A percentile compares a stretch with the other conserved stretches of the same genome.
Evolutionary conservation across 2,113 vertebrate species (phyloP).

Genomic region (Diadophis punctatus): DNA sequence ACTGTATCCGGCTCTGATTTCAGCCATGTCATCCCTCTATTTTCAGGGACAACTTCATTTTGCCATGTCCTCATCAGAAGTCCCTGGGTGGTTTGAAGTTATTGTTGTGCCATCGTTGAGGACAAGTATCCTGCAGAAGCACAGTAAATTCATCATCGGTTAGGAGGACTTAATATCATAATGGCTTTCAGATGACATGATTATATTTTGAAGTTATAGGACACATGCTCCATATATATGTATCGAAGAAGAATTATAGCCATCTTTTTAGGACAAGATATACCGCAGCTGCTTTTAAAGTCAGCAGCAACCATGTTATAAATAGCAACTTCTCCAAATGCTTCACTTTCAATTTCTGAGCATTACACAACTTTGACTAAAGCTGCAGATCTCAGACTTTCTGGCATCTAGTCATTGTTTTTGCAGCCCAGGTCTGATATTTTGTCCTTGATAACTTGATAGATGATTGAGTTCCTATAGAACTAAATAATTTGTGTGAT

Average conservation of each 20-base stretch:
- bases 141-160: neutral
- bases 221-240: neutral
- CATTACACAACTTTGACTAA: neutral
- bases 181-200: neutral
- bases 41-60: neutral
- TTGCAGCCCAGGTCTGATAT: neutral
- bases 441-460: neutral
- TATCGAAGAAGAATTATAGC: neutral
- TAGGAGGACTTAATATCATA: conserved; percentile 6
- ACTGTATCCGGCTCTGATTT: neutral
- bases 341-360: neutral
- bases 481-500: neutral
- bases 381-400: neutral
- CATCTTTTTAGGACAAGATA: fast-evolving
- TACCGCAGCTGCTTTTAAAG: neutral
- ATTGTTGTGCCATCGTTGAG: neutral
- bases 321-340: fast-evolving
- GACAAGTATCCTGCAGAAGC: neutral
- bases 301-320: fast-evolving
- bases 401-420: neutral
- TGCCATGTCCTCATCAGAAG: neutral
- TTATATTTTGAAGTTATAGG: neutral
- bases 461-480: neutral
- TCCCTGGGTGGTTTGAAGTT: neutral
- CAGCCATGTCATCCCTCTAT: neutral